These are phyloP conservation scores for Penaeus vannamei DNA, from an alignment of 1,140 invertebrate species.

Conservation along the genomic window DNA sequence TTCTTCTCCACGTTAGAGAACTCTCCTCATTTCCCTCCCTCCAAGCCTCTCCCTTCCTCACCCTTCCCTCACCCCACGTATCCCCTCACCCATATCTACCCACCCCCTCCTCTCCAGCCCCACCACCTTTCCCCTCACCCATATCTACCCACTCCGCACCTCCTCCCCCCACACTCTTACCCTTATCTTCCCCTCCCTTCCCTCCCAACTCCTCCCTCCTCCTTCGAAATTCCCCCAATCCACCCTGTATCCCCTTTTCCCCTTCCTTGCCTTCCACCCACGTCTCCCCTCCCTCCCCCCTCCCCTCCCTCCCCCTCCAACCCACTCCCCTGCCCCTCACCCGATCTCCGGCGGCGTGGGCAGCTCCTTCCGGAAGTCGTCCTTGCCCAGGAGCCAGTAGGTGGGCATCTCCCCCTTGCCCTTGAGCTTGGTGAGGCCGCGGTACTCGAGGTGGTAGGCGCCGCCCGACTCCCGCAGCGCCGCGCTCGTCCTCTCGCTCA, in stretches of 20 bases:
- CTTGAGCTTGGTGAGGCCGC: slow-evolving; percentile 87
- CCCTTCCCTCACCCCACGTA: too few relatives aligned
- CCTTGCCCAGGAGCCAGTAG: slow-evolving; percentile 78
- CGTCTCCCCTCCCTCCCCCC: too few relatives aligned
- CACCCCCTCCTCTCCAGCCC: not conserved
- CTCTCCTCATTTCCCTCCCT: too few relatives aligned
- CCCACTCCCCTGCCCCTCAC: slow-evolving; percentile 74
- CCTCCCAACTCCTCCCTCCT: too few relatives aligned
- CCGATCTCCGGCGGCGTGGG: slow-evolving; percentile 84
- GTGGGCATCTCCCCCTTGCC: slow-evolving; percentile 67
- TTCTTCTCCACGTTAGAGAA: too few relatives aligned
- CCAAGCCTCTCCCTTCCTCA: too few relatives aligned
- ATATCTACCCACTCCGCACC: too few relatives aligned
- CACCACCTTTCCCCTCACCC: not conserved
- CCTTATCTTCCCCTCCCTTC: too few relatives aligned
- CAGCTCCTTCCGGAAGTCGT: slow-evolving; percentile 87
- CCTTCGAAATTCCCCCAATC: too few relatives aligned
- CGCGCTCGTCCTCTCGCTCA: slow-evolving; percentile 80
- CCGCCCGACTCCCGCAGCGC: slow-evolving; percentile 84
- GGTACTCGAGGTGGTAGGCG: slow-evolving; percentile 86
- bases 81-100: too few relatives aligned
- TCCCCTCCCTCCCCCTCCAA: not conserved
- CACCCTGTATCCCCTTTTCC: too few relatives aligned
- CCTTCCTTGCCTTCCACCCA: not conserved
- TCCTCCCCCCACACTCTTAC: too few relatives aligned